These are phyloP conservation scores for Oxyura jamaicensis DNA, from an alignment of 2,113 vertebrate species.

Conservation along the genomic window DNA sequence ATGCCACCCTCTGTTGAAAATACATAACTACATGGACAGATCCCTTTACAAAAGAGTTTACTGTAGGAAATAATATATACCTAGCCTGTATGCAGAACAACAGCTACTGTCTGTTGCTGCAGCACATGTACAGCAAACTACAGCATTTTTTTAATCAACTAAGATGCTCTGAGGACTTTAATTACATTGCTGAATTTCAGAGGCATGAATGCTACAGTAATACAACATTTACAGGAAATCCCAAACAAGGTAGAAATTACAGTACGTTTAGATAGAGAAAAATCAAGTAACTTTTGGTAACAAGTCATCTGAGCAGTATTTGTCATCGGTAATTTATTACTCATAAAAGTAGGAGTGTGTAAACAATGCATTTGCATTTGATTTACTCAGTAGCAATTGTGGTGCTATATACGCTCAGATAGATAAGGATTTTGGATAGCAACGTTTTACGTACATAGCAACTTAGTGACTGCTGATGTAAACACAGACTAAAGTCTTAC, in stretches of 20 bases:
- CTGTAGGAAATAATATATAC: not conserved
- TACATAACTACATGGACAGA: not conserved
- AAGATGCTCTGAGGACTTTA: not conserved
- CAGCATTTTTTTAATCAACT: not conserved
- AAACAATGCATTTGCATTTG: not conserved
- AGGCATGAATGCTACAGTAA: not conserved
- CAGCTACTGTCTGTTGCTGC: not conserved
- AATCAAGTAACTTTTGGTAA: not conserved
- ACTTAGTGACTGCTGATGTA: not conserved
- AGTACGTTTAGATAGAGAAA: not conserved
- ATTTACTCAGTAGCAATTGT: not conserved
- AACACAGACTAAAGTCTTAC: not conserved
- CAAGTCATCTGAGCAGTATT: not conserved
- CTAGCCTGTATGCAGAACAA: not conserved
- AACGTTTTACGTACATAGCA: not conserved
- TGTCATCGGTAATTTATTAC: not conserved
- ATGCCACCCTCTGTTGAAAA: not conserved
- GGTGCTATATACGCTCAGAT: not conserved
- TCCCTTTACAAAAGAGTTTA: rapidly evolving
- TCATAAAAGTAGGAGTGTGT: not conserved
- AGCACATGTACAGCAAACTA: not conserved
- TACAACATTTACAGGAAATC: not conserved
- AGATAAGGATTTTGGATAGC: not conserved
- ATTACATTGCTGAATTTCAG: not conserved
- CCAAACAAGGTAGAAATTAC: not conserved